phyloP scores from a whole-genome alignment of 1,140 invertebrate species.

The Forficula auricularia region DNA sequence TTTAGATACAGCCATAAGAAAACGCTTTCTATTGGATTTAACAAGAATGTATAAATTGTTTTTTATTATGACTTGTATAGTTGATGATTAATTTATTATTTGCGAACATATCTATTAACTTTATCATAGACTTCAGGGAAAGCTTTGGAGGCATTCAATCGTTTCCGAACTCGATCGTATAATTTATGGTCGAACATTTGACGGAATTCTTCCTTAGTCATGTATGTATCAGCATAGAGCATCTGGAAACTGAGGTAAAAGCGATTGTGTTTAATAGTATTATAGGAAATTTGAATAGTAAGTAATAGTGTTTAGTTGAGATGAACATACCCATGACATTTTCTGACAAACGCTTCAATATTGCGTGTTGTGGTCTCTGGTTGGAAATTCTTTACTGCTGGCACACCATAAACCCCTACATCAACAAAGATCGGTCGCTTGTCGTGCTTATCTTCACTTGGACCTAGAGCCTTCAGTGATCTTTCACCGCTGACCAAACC shows the following conservation, averaged over 20 bases:
- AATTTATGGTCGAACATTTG: constrained; percentile 65
- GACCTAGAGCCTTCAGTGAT: constrained; percentile 10
- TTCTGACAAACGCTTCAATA: constrained; percentile 50
- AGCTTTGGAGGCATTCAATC: constrained; percentile 42
- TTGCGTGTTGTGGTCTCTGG: constrained; percentile 44
- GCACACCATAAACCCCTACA: constrained; percentile 64
- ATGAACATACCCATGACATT: constrained; percentile 41
- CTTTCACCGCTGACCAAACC: constrained; percentile 41
- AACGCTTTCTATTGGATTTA: too few species aligned
- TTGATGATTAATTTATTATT: constrained; percentile 23
- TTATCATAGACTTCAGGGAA: constrained; percentile 75
- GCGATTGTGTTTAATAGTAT: not conserved
- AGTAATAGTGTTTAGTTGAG: too few species aligned
- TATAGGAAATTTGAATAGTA: not conserved
- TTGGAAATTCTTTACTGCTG: constrained; percentile 39
- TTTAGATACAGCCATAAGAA: too few species aligned
- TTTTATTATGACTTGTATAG: too few species aligned
- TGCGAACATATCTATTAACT: constrained; percentile 45
- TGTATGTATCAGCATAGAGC: constrained; percentile 69
- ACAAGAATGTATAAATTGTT: too few species aligned
- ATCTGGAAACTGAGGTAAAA: constrained; percentile 51
- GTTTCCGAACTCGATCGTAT: constrained; percentile 49
- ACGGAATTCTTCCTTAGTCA: constrained; percentile 57
- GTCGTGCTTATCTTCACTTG: constrained; percentile 25
- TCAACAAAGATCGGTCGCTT: constrained; percentile 45